Base-by-base conservation (phyloP, 2,888 invertebrate genomes). In the Ceriagrion tenellum region DNA sequence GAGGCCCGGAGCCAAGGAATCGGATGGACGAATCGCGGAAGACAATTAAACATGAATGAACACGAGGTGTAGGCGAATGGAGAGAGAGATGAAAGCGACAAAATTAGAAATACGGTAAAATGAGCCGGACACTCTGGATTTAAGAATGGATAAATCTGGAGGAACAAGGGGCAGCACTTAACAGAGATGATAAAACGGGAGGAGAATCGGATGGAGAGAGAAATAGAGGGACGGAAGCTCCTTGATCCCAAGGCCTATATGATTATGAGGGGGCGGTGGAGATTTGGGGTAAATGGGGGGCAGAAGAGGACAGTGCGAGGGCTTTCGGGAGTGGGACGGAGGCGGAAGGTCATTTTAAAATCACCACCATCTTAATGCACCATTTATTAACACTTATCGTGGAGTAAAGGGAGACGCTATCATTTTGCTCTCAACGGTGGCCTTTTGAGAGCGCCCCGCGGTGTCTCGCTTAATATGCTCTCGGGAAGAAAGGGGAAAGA, bases 371-470 rank as follows among this genome's bases (percentile, higher is more conserved):
- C 91, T 69, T 40, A 40, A n/a, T 63, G 55, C 69, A 74, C 93
- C 63, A 93, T 93, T 93, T 93, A 93, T 93, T 69, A 93, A 63
- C 16, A 93, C 69, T 93, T 93, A 74, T 93, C 40, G 93, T 69
- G 47, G 47, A 74, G 16, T 69, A 35, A 81, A 81, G 69, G 47
- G 93, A 74, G 69, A n/a, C 47, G 47, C 47, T 93, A 93, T 93
- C 55, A 47, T 69, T 47, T 18, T 69, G 30, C 23, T 91, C 91
- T 47, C 69, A n/a, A 63, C 81, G 81, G 81, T 81, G 81, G 81
- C n/a, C 63, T 55, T 69, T 93, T 40, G 93, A 93, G 16, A 93
- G 63, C 69, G 4, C 81, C 47, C 47, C 35, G 26, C 74, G 47
- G 93, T 91, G 59, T 89, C 55, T 89, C 89, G 55, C 55, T 93